Evolutionary conservation across 2,797 vertebrate species (phyloP), one percentile per base, ranked within the genome.

Genomic region (Sarcoramphus papa): DNA sequence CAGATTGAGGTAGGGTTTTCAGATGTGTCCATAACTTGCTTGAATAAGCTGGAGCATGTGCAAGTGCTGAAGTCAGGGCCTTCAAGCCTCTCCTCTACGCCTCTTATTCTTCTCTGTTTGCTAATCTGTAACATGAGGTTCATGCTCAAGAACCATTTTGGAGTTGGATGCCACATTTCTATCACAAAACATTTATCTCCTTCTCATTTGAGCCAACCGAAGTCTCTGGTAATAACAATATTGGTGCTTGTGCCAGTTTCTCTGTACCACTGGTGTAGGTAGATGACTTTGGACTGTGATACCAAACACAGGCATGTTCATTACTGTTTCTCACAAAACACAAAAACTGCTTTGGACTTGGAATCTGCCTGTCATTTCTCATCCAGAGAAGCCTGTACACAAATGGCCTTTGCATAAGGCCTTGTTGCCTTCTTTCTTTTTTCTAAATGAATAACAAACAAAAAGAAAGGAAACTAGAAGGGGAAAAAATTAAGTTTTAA

Each of bases 401-500:
- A 64, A 89, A 64, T 2, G 6, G 5, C 37, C 51, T 81, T 91
- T 75, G 30, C 75, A 24, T 40, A 74, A 62, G 30, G 18, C 21
- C 18, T n/a, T 45, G 5, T 23, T 63, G 31, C 51, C 13, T 16
- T 51, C 48, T 63, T 75, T 53, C 13, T 33, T 50, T 60, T 68
- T 72, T n/a, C 63, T 86, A 64, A 86, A 81, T 19, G 20, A 81
- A 73, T 15, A 92, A 91, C 45, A 84, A 93, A 94, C 41, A 47
- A 85, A 89, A 92, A 57, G 53, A 95, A 96, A 93, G 50, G 37
- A 63, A 93, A 73, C 18, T 88, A 54, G 63, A 95, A 92, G 85
- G 91, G 92, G 63, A 1, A 37, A 69, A 93, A 93, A 83, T 33
- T 89, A 94, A 75, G 37, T 94, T 97, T 97, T 97, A 97, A 97